phyloP scores from a whole-genome alignment of 2,888 invertebrate genomes.

The Platycheirus rosarum region DNA sequence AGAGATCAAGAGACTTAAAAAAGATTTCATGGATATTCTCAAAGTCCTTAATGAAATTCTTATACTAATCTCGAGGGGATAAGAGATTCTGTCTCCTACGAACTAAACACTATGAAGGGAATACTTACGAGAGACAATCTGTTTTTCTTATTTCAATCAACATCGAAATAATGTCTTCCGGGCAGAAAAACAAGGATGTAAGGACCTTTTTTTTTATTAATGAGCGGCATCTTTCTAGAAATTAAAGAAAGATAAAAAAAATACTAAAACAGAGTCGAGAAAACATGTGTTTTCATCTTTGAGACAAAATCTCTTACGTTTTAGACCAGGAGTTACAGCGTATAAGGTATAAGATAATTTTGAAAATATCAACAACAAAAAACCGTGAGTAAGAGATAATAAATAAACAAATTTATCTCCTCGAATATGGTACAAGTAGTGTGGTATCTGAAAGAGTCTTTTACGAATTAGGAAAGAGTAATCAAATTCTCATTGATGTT shows the following conservation, averaged over 20 bases:
- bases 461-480: too few species aligned
- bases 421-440: slow-evolving; percentile 18
- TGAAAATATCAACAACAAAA: neutral
- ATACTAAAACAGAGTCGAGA: slow-evolving; percentile 53
- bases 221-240: slow-evolving; percentile 31
- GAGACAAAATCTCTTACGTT: slow-evolving; percentile 30
- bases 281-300: slow-evolving; percentile 28
- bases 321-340: neutral
- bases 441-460: slow-evolving; percentile 18
- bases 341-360: neutral
- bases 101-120: slow-evolving; percentile 9
- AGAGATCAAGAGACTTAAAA: slow-evolving; percentile 23
- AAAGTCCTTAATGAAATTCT: slow-evolving; percentile 14
- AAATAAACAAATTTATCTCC: slow-evolving; percentile 22
- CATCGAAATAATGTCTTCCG: slow-evolving; percentile 45
- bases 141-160: slow-evolving; percentile 43
- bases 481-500: slow-evolving; percentile 4
- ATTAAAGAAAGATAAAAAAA: neutral
- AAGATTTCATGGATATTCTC: slow-evolving; percentile 20
- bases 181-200: slow-evolving; percentile 25
- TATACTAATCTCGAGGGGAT: slow-evolving; percentile 3
- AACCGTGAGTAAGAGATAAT: slow-evolving; percentile 15
- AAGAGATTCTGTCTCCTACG: neutral
- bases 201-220: slow-evolving; percentile 48
- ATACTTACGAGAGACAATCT: slow-evolving; percentile 35